Conservation (phyloP, 2,113 vertebrate genomes). For the Tyrannus savana region DNA sequence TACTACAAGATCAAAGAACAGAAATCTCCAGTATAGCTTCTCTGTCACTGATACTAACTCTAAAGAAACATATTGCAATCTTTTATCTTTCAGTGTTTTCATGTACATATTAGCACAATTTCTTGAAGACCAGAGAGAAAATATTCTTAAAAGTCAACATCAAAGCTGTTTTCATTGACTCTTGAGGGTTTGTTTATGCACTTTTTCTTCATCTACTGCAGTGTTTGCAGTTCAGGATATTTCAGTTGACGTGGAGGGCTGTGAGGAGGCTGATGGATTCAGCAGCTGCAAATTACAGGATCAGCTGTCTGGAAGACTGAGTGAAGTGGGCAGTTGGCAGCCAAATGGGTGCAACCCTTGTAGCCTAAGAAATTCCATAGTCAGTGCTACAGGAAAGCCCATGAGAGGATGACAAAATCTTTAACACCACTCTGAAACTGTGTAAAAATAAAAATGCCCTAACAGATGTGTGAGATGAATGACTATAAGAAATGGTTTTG, state of each 20-base stretch:
- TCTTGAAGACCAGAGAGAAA: neutral
- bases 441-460: neutral
- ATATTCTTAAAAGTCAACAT: neutral
- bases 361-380: conserved; percentile 21
- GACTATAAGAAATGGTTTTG: neutral
- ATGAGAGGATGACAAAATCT: neutral
- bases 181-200: neutral
- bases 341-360: neutral
- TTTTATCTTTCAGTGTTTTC: conserved; percentile 13
- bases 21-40: neutral
- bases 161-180: neutral
- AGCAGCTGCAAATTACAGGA: conserved; percentile 56
- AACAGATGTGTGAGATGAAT: neutral
- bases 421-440: neutral
- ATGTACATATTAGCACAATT: neutral
- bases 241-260: neutral
- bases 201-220: neutral
- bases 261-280: conserved; percentile 7
- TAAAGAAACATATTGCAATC: neutral
- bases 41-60: neutral
- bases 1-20: conserved; percentile 30
- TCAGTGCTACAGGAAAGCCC: neutral
- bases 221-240: conserved; percentile 26
- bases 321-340: conserved; percentile 49
- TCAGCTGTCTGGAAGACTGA: conserved; percentile 50